Base-by-base conservation (phyloP, 1,140 invertebrate species). In the Protaetia brevitarsis region DNA sequence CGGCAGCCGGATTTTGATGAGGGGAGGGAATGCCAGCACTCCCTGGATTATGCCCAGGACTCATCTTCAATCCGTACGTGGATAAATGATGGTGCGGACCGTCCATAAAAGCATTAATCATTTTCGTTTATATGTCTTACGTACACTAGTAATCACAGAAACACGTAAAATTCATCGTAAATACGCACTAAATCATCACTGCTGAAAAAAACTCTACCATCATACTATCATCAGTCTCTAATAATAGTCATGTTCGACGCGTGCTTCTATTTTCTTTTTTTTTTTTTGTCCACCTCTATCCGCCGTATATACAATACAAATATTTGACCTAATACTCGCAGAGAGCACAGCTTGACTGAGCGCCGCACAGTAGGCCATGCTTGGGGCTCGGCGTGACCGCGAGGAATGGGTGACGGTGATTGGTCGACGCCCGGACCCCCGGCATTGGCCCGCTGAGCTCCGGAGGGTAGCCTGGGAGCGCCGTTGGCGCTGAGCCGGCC, bases 101-200 rank as follows among this genome's bases (percentile, higher is more conserved):
- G 73, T 92, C 90, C 80, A 92, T 87, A 74, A 92, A 92, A 19
- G 89, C 88, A 56, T 89, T 89, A 77, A 90, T 92, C 85, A 93
- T 88, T 85, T 88, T 89, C 51, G 8, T 27, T 4, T n/a, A n/a
- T n/a, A n/a, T n/a, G n/a, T n/a, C n/a, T n/a, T n/a, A n/a, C n/a
- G n/a, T n/a, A 59, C 23, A n/a, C n/a, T n/a, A 19, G n/a, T 11
- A 26, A 29, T 41, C 13, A 23, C 51, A 56, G 3, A 56, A 21
- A 23, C 19, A 56, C 16, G 4, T 19, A 21, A 19, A 56, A 59
- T 28, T 16, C 13, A 21, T 19, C 56, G 26, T n/a, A n/a, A n/a
- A n/a, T n/a, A n/a, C n/a, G n/a, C n/a, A n/a, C n/a, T n/a, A n/a
- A n/a, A n/a, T n/a, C n/a, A n/a, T n/a, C n/a, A n/a, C n/a, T n/a